Base-by-base conservation (phyloP, 2,113 vertebrate genomes). In the Physeter macrocephalus region DNA sequence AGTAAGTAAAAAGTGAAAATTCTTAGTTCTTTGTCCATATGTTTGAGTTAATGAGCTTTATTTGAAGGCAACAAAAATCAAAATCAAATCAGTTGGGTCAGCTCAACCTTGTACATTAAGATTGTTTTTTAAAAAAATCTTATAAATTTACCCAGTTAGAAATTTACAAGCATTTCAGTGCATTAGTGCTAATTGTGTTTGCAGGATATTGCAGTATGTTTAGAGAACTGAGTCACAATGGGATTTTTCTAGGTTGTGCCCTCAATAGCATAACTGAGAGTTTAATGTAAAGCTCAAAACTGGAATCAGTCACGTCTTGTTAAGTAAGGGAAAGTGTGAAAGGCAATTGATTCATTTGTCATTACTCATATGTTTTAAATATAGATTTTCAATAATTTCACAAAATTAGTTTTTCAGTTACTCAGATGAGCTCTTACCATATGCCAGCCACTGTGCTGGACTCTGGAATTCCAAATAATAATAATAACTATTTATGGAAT, bases 301-400 rank as follows among this genome's bases (percentile, higher is more conserved):
- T 1, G 1, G 54, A 41, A 29, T 84, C 14, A 15, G 75, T 23
- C 23, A 71, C 4, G 21, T 86, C 90, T 89, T 93, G 62, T 13
- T 69, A 88, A 81, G 15, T 94, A 69, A 86, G 43, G 29, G 13
- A 75, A 57, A 57, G 10, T 21, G 25, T 59, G 39, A n/a, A 82
- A 87, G 57, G 41, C 71, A 36, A 1, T 84, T 36, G 31, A 52
- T 72, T 59, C n/a, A 14, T 84, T 88, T 94, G 36, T 83, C 15
- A 1, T 88, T 77, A 54, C 1, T 85, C 62, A 27, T 78, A 9
- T 59, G 39, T 75, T 94, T 97, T 77, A 93, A 61, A 27, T 80
- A 43, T 7, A 78, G 34, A 23, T 94, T 94, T 92, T 86, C 49
- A 93, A 9, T 93, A 54, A 69, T 85, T 94, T 91, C 9, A 91